Evolutionary conservation across 2,113 vertebrate species (phyloP), one percentile per base, ranked within the genome.

Genomic region (Nannospalax galili): DNA sequence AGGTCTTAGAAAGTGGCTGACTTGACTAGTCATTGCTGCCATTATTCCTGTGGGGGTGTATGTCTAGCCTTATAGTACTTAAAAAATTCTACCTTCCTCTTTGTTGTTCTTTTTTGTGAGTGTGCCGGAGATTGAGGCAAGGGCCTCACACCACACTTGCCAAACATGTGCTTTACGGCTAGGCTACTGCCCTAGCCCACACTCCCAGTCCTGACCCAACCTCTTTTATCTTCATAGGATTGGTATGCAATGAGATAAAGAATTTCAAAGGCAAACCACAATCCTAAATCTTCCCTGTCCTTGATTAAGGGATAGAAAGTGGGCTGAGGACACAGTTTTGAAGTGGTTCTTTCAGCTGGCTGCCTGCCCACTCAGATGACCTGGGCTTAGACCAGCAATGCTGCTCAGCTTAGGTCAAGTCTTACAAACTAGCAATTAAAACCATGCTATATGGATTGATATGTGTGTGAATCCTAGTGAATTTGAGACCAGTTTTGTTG

Each of bases 221-320:
- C 60, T 35, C 58, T 52, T 26, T 40, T n/a, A 17, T 40, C 17
- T 52, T 86, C 52, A 28, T 0, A 42, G 70, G 72, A 67, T 56
- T 40, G 45, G 19, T 45, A 75, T 62, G 70, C 30, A 87, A 80
- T n/a, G 64, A 69, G 85, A 70, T 26, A 64, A 69, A 80, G 65
- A 80, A 86, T 96, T 94, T 92, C 69, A 45, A 74, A 91, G 82
- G 56, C n/a, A 84, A 96, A 42, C 60, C 40, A 56, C n/a, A 84
- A 60, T 5, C 64, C 77, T 69, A 58, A 45, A 87, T 77, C 72
- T 65, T 22, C 62, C 11, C 6, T 75, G 62, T 8, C 73, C 58
- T 64, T 56, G 77, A 58, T 67, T 82, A 48, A 62, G 88, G 74
- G 67, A 93, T 0, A 3, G 86, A 80, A 84, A 89, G 67, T 3